A percentile compares a stretch with the other conserved stretches of the same genome.
phyloP scores from a whole-genome alignment of 2,797 vertebrate species.

The Cephalopachus bancanus region DNA sequence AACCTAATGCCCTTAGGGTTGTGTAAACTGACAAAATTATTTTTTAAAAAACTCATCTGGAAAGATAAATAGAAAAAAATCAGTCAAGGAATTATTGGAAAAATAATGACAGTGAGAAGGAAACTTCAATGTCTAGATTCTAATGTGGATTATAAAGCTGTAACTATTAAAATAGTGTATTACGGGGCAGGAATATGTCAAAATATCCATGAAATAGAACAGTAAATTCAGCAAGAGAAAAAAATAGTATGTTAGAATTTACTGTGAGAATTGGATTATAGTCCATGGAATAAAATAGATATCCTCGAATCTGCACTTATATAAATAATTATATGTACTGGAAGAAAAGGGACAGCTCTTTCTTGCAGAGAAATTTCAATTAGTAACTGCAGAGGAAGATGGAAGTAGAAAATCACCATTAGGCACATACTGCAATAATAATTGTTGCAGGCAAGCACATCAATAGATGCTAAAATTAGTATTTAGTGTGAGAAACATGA shows the following conservation, averaged over 20 bases:
- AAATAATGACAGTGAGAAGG: conserved; percentile 58
- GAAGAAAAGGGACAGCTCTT: not conserved
- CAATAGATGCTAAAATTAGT: conserved; percentile 13
- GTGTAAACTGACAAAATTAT: conserved; percentile 76
- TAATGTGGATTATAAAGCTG: conserved; percentile 57
- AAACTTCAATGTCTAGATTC: conserved; percentile 58
- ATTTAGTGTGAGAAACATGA: not conserved
- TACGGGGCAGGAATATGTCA: not conserved
- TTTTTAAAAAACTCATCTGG: conserved; percentile 72
- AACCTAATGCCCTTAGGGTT: conserved; percentile 68
- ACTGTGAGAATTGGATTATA: conserved; percentile 44
- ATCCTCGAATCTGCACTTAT: conserved; percentile 33
- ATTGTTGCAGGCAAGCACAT: not conserved
- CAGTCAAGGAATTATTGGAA: conserved; percentile 38
- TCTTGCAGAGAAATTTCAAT: not conserved
- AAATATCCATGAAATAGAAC: conserved; percentile 46
- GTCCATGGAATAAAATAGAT: conserved; percentile 52
- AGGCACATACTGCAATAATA: not conserved
- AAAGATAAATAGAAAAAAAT: conserved; percentile 72
- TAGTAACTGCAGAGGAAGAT: conserved; percentile 1
- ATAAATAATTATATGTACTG: conserved; percentile 49
- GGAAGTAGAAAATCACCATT: not conserved
- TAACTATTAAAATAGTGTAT: conserved; percentile 59
- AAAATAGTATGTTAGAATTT: conserved; percentile 48
- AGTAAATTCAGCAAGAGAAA: conserved; percentile 46